Evolutionary conservation across 1,140 invertebrate genomes (phyloP).

Genomic region (Leptinotarsa undecemlineata): DNA sequence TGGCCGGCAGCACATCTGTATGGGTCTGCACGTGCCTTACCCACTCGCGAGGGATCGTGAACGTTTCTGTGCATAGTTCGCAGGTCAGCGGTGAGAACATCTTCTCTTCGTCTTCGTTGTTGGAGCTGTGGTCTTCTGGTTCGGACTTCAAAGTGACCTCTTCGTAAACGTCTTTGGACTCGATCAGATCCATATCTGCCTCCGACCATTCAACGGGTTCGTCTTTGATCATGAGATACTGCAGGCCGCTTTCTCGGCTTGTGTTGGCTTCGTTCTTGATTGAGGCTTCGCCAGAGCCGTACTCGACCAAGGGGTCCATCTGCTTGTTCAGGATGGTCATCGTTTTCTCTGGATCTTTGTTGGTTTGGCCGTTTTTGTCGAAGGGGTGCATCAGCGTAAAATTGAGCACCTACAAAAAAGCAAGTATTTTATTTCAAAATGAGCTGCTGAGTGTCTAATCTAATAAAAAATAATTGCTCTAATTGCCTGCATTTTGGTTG

Average conservation of each 20-base stretch:
- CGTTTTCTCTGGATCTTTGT: slow-evolving; percentile 15
- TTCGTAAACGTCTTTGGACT: slow-evolving; percentile 60
- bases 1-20: slow-evolving; percentile 62
- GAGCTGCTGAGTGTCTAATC: no score
- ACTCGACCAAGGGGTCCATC: background rate
- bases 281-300: background rate
- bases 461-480: no score
- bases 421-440: no score
- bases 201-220: slow-evolving; percentile 61
- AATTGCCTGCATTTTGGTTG: no score
- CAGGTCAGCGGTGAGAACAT: slow-evolving; percentile 66
- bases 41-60: slow-evolving; percentile 78
- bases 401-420: slow-evolving; percentile 32
- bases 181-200: slow-evolving; percentile 71
- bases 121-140: slow-evolving; percentile 49
- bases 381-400: slow-evolving; percentile 30
- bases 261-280: slow-evolving; percentile 32
- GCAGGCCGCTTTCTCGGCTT: slow-evolving; percentile 46
- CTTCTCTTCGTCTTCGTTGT: slow-evolving; percentile 31
- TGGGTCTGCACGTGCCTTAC: slow-evolving; percentile 79
- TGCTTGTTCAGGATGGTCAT: slow-evolving; percentile 6
- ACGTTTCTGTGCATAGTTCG: slow-evolving; percentile 81
- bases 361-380: slow-evolving; percentile 16
- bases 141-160: slow-evolving; percentile 63
- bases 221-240: slow-evolving; percentile 60